These are phyloP conservation scores for Diabrotica balteata DNA, from an alignment of 2,888 invertebrate species.

Conservation along the genomic window DNA sequence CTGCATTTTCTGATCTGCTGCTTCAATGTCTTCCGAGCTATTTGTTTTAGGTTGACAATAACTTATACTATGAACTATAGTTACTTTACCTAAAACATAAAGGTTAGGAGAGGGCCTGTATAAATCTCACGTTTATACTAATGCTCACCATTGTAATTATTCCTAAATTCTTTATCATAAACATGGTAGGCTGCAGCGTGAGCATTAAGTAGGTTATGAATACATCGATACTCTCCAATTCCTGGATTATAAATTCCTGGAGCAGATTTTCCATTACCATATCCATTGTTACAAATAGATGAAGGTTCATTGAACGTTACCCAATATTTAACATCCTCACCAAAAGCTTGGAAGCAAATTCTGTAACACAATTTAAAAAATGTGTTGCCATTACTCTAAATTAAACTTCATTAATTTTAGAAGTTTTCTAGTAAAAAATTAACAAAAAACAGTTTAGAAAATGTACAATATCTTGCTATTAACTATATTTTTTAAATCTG, in stretches of 20 bases:
- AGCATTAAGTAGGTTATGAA: slow-evolving; percentile 59
- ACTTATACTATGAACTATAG: slow-evolving; percentile 65
- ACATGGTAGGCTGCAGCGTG: slow-evolving; percentile 61
- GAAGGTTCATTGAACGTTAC: slow-evolving; percentile 45
- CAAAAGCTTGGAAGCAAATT: slow-evolving; percentile 33
- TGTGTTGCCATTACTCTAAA: too few relatives aligned
- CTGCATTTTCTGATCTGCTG: slow-evolving; percentile 61
- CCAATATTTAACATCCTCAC: slow-evolving; percentile 46
- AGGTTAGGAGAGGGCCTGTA: neutral
- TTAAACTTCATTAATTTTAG: too few relatives aligned
- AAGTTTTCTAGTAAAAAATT: too few relatives aligned
- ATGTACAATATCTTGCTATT: too few relatives aligned
- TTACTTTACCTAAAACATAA: slow-evolving; percentile 54
- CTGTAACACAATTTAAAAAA: neutral
- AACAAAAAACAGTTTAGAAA: too few relatives aligned
- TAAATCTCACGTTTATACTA: slow-evolving; percentile 24
- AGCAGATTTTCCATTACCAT: slow-evolving; percentile 26
- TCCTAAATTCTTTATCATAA: slow-evolving; percentile 56
- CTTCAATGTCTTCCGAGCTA: slow-evolving; percentile 61
- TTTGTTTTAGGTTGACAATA: slow-evolving; percentile 65
- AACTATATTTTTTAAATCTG: neutral
- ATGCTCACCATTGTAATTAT: slow-evolving; percentile 36
- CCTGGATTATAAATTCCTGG: slow-evolving; percentile 22
- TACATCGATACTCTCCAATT: slow-evolving; percentile 64
- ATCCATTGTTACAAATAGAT: slow-evolving; percentile 34